Evolutionary conservation across 2,888 invertebrate genomes (phyloP).

Genomic region (Osedax fenrisi): DNA sequence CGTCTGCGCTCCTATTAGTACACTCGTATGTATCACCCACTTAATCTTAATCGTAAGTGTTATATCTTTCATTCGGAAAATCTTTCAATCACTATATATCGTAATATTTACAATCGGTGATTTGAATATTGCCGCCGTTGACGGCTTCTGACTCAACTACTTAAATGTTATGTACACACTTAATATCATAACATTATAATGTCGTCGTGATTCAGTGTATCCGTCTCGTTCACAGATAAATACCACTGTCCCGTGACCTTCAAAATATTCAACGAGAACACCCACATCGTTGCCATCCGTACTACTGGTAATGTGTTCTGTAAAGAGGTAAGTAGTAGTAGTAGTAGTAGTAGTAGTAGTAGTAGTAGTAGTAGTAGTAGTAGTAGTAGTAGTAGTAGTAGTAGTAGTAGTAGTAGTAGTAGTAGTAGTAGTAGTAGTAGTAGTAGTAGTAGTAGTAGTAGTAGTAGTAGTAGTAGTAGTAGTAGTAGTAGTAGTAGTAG

Average conservation of each 20-base stretch:
- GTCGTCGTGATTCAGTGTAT: too few relatives aligned
- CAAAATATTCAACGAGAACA: slow-evolving; percentile 80
- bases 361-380: background rate
- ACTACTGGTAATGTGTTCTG: slow-evolving; percentile 89
- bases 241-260: slow-evolving; percentile 88
- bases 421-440: background rate
- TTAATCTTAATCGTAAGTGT: too few relatives aligned
- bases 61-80: too few relatives aligned
- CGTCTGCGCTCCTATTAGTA: too few relatives aligned
- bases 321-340: slow-evolving; percentile 57
- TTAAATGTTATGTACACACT: too few relatives aligned
- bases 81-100: too few relatives aligned
- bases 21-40: too few relatives aligned
- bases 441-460: background rate
- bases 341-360: slow-evolving; percentile 7
- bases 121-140: too few relatives aligned
- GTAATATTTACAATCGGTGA: too few relatives aligned
- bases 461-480: slow-evolving; percentile 3
- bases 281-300: slow-evolving; percentile 77
- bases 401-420: background rate
- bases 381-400: background rate
- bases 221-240: slow-evolving; percentile 52
- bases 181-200: too few relatives aligned
- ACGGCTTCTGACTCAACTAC: too few relatives aligned
- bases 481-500: slow-evolving; percentile 8